phyloP scores from a whole-genome alignment of 2,888 invertebrate genomes.

The Hyalella azteca region DNA sequence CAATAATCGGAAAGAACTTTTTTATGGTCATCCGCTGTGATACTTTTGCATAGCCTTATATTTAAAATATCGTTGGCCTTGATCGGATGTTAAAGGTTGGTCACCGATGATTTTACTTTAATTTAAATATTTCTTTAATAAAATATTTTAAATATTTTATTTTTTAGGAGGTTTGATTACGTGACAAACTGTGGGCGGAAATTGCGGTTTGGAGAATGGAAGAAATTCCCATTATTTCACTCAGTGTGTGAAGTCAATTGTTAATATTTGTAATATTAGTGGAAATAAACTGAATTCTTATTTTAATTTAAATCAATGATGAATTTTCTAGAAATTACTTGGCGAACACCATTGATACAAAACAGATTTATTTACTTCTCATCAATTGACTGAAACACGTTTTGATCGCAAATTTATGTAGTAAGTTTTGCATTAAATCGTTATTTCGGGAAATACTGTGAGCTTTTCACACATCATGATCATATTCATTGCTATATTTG shows the following conservation, averaged over 20 bases:
- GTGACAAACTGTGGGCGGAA: not conserved
- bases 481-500: not conserved
- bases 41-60: not conserved
- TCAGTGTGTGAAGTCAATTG: too few species aligned
- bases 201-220: too few species aligned
- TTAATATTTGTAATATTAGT: too few species aligned
- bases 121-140: not conserved
- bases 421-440: too few species aligned
- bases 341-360: too few species aligned
- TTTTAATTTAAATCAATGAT: too few species aligned
- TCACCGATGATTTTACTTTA: not conserved
- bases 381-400: too few species aligned
- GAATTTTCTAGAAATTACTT: too few species aligned
- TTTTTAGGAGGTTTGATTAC: not conserved
- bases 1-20: not conserved
- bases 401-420: too few species aligned
- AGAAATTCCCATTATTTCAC: too few species aligned
- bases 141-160: not conserved
- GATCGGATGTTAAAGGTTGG: not conserved
- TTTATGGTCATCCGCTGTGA: not conserved
- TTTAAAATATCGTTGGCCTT: not conserved
- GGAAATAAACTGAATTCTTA: too few species aligned
- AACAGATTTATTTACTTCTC: too few species aligned
- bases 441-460: not conserved
- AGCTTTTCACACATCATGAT: not conserved